Evolutionary conservation across 2,888 invertebrate species (phyloP).

Genomic region (Corbicula japonica): DNA sequence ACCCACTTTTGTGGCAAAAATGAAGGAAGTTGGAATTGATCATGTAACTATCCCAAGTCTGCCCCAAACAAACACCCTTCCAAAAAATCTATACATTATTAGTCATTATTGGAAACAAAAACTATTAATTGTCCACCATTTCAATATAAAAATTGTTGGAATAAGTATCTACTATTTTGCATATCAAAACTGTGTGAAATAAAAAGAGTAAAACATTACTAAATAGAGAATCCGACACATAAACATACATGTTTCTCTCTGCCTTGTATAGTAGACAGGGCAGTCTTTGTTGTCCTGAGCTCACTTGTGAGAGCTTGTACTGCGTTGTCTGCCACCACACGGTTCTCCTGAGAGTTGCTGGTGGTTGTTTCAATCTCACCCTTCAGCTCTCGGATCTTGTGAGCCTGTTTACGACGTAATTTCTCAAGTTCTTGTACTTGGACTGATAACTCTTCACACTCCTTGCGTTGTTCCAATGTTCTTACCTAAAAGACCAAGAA

Average conservation of each 20-base stretch:
- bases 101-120: no score
- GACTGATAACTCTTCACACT: conserved; percentile 81
- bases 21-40: no score
- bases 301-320: conserved; percentile 86
- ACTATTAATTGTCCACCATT: no score
- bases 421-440: conserved; percentile 85
- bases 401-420: conserved; percentile 84
- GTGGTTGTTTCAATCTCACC: conserved; percentile 75
- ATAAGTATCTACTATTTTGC: no score
- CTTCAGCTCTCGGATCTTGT: conserved; percentile 84
- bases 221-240: no score
- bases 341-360: conserved; percentile 76
- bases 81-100: no score
- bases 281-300: conserved; percentile 84
- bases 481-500: conserved; percentile 69
- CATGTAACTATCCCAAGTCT: no score
- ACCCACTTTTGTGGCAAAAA: no score
- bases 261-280: conserved; percentile 81
- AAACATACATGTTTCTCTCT: conserved; percentile 86
- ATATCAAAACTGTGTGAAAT: no score
- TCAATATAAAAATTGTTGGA: no score
- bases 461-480: conserved; percentile 83
- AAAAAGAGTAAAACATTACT: no score
- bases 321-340: conserved; percentile 83
- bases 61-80: no score